Conservation (phyloP, 1,140 invertebrate species). For the Pseudomyrmex pallidus region DNA sequence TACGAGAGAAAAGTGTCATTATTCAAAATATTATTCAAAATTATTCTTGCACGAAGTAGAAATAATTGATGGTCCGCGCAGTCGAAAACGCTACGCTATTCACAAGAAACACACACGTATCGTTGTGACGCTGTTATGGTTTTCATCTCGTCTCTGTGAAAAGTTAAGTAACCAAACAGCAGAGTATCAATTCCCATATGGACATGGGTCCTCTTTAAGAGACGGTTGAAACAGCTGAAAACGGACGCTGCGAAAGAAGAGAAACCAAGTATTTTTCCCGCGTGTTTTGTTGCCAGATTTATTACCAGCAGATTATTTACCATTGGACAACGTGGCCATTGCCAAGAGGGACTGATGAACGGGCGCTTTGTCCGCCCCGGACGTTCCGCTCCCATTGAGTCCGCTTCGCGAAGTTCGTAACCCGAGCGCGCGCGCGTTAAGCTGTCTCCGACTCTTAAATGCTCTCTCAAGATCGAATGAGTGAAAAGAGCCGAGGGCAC, state of each 20-base stretch:
- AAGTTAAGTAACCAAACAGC: conserved; percentile 1
- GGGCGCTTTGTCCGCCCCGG: conserved; percentile 41
- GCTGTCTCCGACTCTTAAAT: conserved; percentile 24
- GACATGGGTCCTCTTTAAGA: conserved; percentile 32
- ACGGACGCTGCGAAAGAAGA: background rate
- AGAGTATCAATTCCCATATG: conserved; percentile 15
- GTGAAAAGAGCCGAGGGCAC: background rate
- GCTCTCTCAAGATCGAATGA: conserved; percentile 39
- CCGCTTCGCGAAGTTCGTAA: conserved; percentile 30
- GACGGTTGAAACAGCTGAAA: conserved; percentile 16
- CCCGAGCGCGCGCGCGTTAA: conserved; percentile 34
- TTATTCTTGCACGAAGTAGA: background rate
- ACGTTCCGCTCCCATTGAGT: conserved; percentile 39
- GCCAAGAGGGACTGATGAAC: conserved; percentile 49
- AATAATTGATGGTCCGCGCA: background rate
- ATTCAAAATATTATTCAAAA: background rate
- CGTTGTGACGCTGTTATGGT: background rate
- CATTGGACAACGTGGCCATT: conserved; percentile 48
- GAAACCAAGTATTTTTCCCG: conserved; percentile 18
- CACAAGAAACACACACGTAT: no score
- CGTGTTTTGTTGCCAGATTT: conserved; percentile 51
- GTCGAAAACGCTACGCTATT: no score
- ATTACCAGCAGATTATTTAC: conserved; percentile 57
- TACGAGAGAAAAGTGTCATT: background rate
- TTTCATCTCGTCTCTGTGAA: background rate